phyloP scores from a whole-genome alignment of 2,888 invertebrate species.

The Catocala nupta region DNA sequence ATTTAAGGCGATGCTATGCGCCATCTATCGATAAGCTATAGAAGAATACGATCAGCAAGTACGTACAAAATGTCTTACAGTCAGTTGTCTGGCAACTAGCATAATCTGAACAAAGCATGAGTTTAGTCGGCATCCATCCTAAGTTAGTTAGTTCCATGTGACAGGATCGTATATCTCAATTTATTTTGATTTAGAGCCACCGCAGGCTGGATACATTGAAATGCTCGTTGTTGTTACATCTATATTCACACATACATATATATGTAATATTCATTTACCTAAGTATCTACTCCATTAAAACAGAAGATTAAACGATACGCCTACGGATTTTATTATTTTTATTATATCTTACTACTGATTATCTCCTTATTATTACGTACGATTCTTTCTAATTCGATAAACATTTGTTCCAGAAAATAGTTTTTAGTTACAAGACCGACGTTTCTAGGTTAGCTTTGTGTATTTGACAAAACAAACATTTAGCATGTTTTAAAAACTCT shows the following conservation, averaged over 20 bases:
- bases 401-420: no score
- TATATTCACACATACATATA: neutral
- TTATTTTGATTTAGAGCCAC: constrained; percentile 58
- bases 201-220: constrained; percentile 46
- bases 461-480: no score
- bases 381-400: no score
- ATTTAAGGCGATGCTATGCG: neutral
- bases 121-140: constrained; percentile 40
- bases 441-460: no score
- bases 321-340: no score
- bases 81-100: neutral
- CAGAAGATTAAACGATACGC: no score
- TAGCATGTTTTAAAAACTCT: no score
- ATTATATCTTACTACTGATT: no score
- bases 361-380: no score
- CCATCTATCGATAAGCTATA: no score
- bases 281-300: no score
- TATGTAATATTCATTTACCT: neutral
- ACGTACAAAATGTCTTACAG: neutral
- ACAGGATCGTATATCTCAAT: constrained; percentile 60
- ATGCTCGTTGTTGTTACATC: constrained; percentile 25
- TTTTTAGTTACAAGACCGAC: no score
- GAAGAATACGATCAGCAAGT: neutral
- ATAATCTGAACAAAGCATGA: constrained; percentile 15
- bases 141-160: constrained; percentile 53